Conservation (phyloP, 2,797 vertebrate species). For the Cygnus olor region DNA sequence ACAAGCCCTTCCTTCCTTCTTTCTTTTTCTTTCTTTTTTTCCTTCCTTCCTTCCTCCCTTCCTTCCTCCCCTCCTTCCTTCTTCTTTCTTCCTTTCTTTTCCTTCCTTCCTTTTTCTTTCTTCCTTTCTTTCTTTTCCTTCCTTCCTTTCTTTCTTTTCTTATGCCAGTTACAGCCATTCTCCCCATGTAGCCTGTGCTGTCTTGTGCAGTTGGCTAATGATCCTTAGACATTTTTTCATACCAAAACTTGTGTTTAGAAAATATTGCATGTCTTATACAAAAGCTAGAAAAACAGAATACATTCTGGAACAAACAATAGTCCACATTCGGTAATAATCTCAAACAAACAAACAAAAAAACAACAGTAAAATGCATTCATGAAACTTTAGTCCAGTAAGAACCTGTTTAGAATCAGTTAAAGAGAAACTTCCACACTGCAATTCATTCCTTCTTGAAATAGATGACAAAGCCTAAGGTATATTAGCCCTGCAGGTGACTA, state of each 20-base stretch:
- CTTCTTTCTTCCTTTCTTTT: too few species aligned
- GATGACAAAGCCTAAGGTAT: background rate
- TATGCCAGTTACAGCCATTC: background rate
- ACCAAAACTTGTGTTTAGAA: background rate
- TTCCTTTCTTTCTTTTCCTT: background rate
- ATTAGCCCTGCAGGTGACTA: background rate
- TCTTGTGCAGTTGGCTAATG: background rate
- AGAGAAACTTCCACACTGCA: background rate
- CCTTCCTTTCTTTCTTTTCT: background rate
- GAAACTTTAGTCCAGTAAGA: background rate
- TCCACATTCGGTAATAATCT: background rate
- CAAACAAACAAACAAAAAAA: background rate
- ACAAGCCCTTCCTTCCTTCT: background rate
- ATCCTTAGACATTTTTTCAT: background rate
- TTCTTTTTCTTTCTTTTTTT: background rate
- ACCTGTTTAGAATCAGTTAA: background rate
- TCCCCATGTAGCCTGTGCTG: background rate
- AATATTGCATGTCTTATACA: background rate
- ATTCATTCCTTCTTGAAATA: background rate
- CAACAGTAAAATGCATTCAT: fast-evolving
- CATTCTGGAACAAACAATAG: background rate
- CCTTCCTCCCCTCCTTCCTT: too few species aligned
- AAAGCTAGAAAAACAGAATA: background rate
- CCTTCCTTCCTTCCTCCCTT: too few species aligned
- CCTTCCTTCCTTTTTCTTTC: too few species aligned